Base-by-base conservation (phyloP, 2,888 invertebrate species). In the Acheta domesticus region DNA sequence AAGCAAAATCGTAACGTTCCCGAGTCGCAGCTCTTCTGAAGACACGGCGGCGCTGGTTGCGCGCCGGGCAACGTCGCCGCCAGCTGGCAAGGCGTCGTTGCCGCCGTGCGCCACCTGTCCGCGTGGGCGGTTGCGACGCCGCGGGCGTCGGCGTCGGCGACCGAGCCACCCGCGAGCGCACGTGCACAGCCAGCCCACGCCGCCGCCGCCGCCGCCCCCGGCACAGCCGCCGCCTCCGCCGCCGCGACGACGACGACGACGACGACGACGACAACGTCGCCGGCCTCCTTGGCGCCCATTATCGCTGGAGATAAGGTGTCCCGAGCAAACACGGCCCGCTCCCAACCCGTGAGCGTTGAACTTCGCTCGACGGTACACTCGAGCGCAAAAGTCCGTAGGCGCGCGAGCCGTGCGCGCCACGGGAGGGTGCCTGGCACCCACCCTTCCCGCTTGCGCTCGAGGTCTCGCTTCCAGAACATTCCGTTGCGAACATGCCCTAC, bases 281-380 rank as follows among this genome's bases (percentile, higher is more conserved):
- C 62, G 62, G 62, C 62, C 62, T 62, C 62, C 62, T 62, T 62
- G 62, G 62, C 62, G 62, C 62, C 62, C 62, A 62, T 62, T 62
- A 62, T 62, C 62, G 62, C n/a, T 62, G 62, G 62, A 62, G 62
- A 62, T 62, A 62, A 62, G 62, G 62, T 62, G 62, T 62, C 62
- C 62, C 62, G 62, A 62, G 62, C 62, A 62, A 62, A 62, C 62
- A 62, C 16, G 62, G 62, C 62, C n/a, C 62, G 16, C 62, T 62
- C 62, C 62, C 62, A 62, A 19, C 16, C 62, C 62, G 62, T 62
- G 62, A 62, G 62, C 62, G 62, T 62, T 62, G 62, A 62, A 62
- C 62, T 62, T 62, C 62, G 62, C 62, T 62, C 62, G 14, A n/a
- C 14, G 62, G 62, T 62, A 62, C 62, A 62, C 62, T 62, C 62